Base-by-base conservation (phyloP, 2,888 invertebrate genomes). In the Corbicula japonica region DNA sequence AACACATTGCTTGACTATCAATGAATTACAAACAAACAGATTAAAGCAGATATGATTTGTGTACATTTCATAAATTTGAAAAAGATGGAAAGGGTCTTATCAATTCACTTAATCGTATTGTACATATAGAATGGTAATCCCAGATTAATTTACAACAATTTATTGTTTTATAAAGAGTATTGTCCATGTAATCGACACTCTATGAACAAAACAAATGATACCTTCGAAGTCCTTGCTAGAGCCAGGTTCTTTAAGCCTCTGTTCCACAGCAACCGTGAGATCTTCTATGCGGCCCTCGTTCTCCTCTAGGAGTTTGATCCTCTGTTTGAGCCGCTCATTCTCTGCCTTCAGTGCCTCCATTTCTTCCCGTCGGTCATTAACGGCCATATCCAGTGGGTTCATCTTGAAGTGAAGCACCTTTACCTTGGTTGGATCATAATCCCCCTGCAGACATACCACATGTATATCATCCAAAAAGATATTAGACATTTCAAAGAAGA, bases 351-450 rank as follows among this genome's bases (percentile, higher is more conserved):
- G 80, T 26, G 52, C 73, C 10, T 80, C 80, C 35, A 91, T 12
- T 68, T 91, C 89, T 56, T 87, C 81, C 35, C 79, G 72, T 21
- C 88, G 76, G 26, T 85, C 76, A 26, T 85, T 62, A 61, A 89
- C 86, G 28, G 91, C 91, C 44, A 84, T 32, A 5, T 89, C 85
- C 18, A 81, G 84, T 26, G 93, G 93, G 76, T 93, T 93, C 86
- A 88, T 87, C 32, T 78, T 80, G 50, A 92, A 85, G 74, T 92
- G 92, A 2, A 93, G 46, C 26, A 93, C 90, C 65, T 92, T 92
- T 5, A 89, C 88, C 62, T 89, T 91, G 4, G 89, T 86, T 23
- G 92, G 92, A 79, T 93, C 92, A 86, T 90, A 93, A 62, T 92
- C 92, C 15, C 93, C 93, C 92, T 93, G 77, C 1, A 61, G 28